Evolutionary conservation across 2,797 vertebrate genomes (phyloP).

Genomic region (Lateolabrax maculatus): DNA sequence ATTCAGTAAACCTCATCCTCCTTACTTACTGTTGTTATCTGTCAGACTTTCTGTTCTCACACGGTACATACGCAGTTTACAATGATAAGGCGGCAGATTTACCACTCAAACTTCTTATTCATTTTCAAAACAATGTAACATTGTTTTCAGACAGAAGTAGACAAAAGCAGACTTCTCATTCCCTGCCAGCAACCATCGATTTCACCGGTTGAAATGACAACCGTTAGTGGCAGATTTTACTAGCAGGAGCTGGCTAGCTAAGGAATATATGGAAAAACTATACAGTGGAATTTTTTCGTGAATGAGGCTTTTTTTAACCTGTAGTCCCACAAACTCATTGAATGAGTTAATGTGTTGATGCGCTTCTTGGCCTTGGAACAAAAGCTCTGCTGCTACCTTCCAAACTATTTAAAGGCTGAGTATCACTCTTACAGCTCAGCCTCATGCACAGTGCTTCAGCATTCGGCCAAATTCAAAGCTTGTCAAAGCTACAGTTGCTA

Average conservation of each 20-base stretch:
- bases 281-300: too few relatives aligned
- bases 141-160: not conserved
- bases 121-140: not conserved
- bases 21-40: not conserved
- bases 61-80: not conserved
- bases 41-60: not conserved
- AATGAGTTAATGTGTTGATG: not conserved
- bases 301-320: not conserved
- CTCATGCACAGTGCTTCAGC: not conserved
- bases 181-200: too few relatives aligned
- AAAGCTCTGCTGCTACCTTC: not conserved
- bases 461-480: not conserved
- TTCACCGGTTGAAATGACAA: not conserved
- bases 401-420: not conserved
- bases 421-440: not conserved
- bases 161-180: not conserved
- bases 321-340: not conserved
- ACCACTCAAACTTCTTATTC: not conserved
- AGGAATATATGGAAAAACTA: not conserved
- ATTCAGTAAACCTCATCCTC: not conserved
- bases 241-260: not conserved
- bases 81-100: not conserved
- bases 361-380: not conserved
- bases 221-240: not conserved
- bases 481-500: not conserved